Percentiles rank a stretch among this genome's conserved stretches.
phyloP scores from a whole-genome alignment of 1,140 invertebrate genomes.

The Drosophila quadrilineata region DNA sequence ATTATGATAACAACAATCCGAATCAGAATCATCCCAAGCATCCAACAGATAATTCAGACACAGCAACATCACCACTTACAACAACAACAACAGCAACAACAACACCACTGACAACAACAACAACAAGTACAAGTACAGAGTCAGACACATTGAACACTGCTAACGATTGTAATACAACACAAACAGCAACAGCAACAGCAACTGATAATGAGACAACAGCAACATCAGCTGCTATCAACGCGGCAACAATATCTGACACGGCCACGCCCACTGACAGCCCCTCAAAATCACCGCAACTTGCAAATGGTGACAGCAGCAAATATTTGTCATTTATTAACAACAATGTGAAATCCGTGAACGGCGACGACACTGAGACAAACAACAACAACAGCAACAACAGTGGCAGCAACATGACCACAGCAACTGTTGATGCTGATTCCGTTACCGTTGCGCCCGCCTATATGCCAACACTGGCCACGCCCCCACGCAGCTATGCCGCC shows the following conservation, averaged over 20 bases:
- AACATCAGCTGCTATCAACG: no score
- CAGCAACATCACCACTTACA: slow-evolving; percentile 52
- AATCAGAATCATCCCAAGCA: no score
- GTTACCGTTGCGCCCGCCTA: slow-evolving; percentile 5
- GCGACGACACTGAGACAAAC: slow-evolving; percentile 26
- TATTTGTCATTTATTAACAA: slow-evolving; percentile 70
- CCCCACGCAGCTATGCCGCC: slow-evolving; percentile 21
- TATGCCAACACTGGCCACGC: slow-evolving; percentile 17
- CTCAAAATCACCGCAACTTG: slow-evolving; percentile 5
- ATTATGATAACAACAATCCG: slow-evolving; percentile 27
- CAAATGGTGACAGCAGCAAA: slow-evolving; percentile 65
- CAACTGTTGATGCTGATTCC: slow-evolving; percentile 21
- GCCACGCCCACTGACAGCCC: slow-evolving; percentile 34
- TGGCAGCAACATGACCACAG: slow-evolving; percentile 19
- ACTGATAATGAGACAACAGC: slow-evolving; percentile 26
- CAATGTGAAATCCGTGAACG: slow-evolving; percentile 50
- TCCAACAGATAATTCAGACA: slow-evolving; percentile 29
- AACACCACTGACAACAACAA: slow-evolving; percentile 21
- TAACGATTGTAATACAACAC: slow-evolving; percentile 72
- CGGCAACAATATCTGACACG: slow-evolving; percentile 16
- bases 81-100: slow-evolving; percentile 32
- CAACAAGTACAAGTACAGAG: slow-evolving; percentile 17
- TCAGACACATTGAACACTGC: slow-evolving; percentile 44
- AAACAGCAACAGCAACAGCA: slow-evolving; percentile 48
- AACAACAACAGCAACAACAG: slow-evolving; percentile 15